These are phyloP conservation scores for Poecilia picta DNA, from an alignment of 2,797 vertebrate species.

Conservation along the genomic window DNA sequence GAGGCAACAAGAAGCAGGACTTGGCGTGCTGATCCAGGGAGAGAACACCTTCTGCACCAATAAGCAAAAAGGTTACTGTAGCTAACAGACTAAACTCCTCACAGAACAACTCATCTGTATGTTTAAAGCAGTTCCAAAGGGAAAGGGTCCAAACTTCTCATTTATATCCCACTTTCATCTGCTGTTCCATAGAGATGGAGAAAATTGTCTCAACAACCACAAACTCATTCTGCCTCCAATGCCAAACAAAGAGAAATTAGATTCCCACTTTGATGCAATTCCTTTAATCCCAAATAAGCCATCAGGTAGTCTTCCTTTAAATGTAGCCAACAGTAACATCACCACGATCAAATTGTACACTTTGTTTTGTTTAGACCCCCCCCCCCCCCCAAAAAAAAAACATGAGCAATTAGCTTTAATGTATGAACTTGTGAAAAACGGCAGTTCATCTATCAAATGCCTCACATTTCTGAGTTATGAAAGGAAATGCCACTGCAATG, in stretches of 20 bases:
- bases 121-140: not conserved
- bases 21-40: conserved; percentile 9
- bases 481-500: conserved; percentile 69
- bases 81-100: not conserved
- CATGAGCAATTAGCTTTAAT: not conserved
- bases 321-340: not conserved
- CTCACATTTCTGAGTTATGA: conserved; percentile 42
- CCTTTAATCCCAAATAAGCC: too few species aligned
- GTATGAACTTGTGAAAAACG: not conserved
- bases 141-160: not conserved
- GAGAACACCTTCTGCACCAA: not conserved
- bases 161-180: not conserved
- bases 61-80: too few species aligned
- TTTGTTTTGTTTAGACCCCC: not conserved
- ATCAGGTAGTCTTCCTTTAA: not conserved
- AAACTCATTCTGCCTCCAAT: too few species aligned
- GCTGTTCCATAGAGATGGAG: not conserved
- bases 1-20: not conserved
- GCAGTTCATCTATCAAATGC: conserved; percentile 19
- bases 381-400: too few species aligned
- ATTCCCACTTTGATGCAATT: too few species aligned
- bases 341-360: not conserved
- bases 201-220: not conserved
- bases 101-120: not conserved
- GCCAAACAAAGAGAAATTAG: too few species aligned